Evolutionary conservation across 2,888 invertebrate species (phyloP).

Genomic region (Epistrophe eligans): DNA sequence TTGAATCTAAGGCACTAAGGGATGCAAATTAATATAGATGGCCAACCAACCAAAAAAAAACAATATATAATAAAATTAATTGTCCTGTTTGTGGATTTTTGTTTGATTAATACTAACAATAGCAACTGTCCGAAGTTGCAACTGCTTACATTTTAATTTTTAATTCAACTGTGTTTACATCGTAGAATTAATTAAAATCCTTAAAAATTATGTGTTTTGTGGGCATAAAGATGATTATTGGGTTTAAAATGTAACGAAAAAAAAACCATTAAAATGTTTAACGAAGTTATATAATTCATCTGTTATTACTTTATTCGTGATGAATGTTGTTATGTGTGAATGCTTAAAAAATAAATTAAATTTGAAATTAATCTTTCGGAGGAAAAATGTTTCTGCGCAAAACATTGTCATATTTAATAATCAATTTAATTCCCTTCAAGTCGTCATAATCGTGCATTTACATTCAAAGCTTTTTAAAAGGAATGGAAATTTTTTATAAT

Average conservation of each 20-base stretch:
- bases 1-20: background rate
- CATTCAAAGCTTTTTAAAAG: too few species aligned
- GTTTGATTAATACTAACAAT: conserved; percentile 39
- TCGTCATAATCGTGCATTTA: too few species aligned
- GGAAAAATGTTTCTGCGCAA: background rate
- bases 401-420: background rate
- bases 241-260: background rate
- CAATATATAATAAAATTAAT: conserved; percentile 51
- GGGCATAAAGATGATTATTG: conserved; percentile 4
- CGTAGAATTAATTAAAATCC: background rate
- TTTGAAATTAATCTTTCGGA: background rate
- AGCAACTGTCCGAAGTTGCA: conserved; percentile 35
- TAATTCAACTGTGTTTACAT: conserved; percentile 23
- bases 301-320: background rate
- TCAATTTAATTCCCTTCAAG: too few species aligned
- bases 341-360: background rate
- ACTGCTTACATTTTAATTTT: conserved; percentile 38
- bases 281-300: conserved; percentile 15
- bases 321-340: background rate
- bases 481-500: too few species aligned
- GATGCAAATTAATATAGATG: conserved; percentile 45
- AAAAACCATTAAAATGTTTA: background rate
- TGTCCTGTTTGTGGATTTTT: conserved; percentile 39
- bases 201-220: conserved; percentile 16
- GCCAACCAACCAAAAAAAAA: conserved; percentile 2